Evolutionary conservation across 1,140 invertebrate species (phyloP), one percentile per base, ranked within the genome.

Genomic region (Eueides isabella): DNA sequence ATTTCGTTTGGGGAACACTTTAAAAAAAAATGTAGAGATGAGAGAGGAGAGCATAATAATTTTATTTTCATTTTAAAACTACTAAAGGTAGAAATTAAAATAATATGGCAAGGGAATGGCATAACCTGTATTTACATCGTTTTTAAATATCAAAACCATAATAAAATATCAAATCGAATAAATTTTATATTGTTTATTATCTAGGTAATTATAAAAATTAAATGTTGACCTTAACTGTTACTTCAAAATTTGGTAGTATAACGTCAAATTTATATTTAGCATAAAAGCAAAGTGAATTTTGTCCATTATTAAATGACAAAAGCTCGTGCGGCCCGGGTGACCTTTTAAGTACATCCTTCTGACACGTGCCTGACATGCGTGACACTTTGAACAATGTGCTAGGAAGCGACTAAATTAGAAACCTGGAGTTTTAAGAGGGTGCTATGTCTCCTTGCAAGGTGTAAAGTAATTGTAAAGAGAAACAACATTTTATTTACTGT

Each of bases 261-360:
- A n/a, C 48, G 12, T 55, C 2, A 26, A 5, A 55, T 55, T 26
- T 55, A 55, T 55, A 26, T 55, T 55, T 55, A 55, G 48, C 7
- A 12, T 55, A 11, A 63, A n/a, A 31, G 12, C 29, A 14, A 63
- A 63, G 61, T 63, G 19, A 63, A 63, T 63, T 63, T 63, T n/a
- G 28, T 31, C 61, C 61, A 63, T 16, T 63, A 31, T 63, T 30
- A 31, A 63, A 31, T 63, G 61, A 63, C n/a, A 31, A 63, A 63
- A 63, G 61, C 61, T 63, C 29, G 28, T 63, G 61, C n/a, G 61
- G 61, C 61, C 61, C 29, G 29, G 12, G 61, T 62, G 61, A 62
- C 61, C 61, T 62, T 62, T 62, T 62, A 30, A 62, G 61, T 62
- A 30, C 61, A 23, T 62, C 61, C 61, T 62, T 55, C 48, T 55